Percentiles rank a stretch among this genome's conserved stretches.
Evolutionary conservation across 2,888 invertebrate species (phyloP).

Genomic region (Spilosoma lubricipeda): DNA sequence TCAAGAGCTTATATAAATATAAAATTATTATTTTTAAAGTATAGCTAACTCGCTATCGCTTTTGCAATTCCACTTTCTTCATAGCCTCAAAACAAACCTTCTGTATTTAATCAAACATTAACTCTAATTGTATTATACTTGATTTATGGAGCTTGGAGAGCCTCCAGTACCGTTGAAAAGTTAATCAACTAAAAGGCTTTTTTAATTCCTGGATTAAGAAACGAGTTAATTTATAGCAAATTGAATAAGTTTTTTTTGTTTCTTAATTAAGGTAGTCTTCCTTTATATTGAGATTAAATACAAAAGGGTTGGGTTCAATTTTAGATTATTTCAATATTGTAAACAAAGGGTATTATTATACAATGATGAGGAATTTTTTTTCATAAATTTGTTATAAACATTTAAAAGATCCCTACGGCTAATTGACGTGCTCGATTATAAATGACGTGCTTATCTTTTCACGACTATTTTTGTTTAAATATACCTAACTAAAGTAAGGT

Average conservation of each 20-base stretch:
- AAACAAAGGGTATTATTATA: not conserved
- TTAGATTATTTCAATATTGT: not conserved
- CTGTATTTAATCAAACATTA: slow-evolving; percentile 73
- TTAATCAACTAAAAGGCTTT: slow-evolving; percentile 84
- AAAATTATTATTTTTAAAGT: not conserved
- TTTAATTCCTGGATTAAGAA: slow-evolving; percentile 73
- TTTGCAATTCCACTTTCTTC: slow-evolving; percentile 12
- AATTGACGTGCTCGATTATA: not conserved
- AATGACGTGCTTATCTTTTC: not conserved
- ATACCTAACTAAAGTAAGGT: too few species aligned
- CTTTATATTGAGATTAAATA: slow-evolving; percentile 24
- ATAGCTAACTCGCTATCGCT: not conserved
- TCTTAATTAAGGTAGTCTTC: slow-evolving; percentile 62
- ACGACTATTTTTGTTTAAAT: too few species aligned
- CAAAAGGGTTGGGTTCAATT: slow-evolving; percentile 9
- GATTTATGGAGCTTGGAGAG: slow-evolving; percentile 77
- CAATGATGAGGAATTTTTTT: not conserved
- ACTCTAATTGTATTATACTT: slow-evolving; percentile 79
- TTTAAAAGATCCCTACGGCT: too few species aligned
- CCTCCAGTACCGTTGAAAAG: slow-evolving; percentile 79
- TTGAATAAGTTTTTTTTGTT: slow-evolving; percentile 68
- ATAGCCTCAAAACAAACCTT: slow-evolving; percentile 40
- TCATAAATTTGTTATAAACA: not conserved
- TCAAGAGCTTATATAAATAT: not conserved
- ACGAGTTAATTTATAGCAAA: slow-evolving; percentile 78